Conservation (phyloP, 1,140 invertebrate genomes). For the Papilio machaon region DNA sequence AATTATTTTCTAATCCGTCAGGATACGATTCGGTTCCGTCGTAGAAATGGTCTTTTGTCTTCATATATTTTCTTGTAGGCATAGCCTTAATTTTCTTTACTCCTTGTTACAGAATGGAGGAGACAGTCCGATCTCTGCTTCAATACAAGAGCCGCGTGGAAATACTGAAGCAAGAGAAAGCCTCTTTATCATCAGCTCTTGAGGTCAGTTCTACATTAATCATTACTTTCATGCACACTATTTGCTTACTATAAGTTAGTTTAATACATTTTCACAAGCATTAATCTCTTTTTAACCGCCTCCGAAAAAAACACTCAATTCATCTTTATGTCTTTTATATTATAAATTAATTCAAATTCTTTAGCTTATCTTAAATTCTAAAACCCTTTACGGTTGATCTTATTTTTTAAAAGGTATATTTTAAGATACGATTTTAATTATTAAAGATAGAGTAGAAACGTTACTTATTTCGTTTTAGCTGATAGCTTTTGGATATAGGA, state of each 20-base stretch:
- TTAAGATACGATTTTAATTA: not conserved
- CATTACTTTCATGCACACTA: conserved; percentile 2
- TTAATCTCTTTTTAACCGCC: not conserved
- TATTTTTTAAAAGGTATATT: not conserved
- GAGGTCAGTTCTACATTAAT: conserved; percentile 83
- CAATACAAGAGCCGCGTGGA: conserved; percentile 90
- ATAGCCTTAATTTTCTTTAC: not conserved
- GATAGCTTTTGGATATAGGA: conserved; percentile 12
- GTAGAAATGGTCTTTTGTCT: not conserved
- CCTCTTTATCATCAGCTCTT: conserved; percentile 87
- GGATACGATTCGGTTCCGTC: not conserved
- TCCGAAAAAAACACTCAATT: too few relatives aligned
- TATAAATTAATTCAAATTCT: too few relatives aligned
- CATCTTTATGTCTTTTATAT: too few relatives aligned
- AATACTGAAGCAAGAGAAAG: conserved; percentile 90
- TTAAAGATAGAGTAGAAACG: not conserved
- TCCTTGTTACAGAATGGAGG: conserved; percentile 87
- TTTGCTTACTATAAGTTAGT: not conserved
- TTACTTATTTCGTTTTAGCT: conserved; percentile 9
- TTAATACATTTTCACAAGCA: not conserved
- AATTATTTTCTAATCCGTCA: not conserved
- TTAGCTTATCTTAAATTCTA: too few relatives aligned
- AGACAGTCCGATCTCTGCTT: conserved; percentile 86
- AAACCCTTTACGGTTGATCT: too few relatives aligned
- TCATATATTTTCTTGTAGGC: not conserved